Conservation (phyloP, 2,888 invertebrate species). For the Drosophila greeni region DNA sequence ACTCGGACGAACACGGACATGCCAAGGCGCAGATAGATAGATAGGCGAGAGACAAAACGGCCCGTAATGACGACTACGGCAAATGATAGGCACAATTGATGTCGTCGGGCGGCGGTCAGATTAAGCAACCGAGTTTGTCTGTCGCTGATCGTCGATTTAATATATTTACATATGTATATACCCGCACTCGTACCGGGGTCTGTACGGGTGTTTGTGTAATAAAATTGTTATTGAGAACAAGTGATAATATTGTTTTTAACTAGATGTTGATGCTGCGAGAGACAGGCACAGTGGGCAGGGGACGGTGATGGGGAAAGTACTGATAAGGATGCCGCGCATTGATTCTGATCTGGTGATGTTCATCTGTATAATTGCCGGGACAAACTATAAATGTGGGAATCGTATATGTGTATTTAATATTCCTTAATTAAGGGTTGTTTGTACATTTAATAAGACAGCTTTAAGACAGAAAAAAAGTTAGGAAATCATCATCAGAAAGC, state of each 20-base stretch:
- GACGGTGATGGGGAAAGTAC: not conserved
- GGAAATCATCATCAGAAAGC: not conserved
- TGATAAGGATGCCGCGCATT: slow-evolving; percentile 3
- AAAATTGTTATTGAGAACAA: slow-evolving; percentile 76
- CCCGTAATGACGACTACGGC: slow-evolving; percentile 40
- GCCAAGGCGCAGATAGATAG: slow-evolving; percentile 56
- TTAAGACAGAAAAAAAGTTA: not conserved
- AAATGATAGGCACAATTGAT: slow-evolving; percentile 38
- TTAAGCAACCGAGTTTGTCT: slow-evolving; percentile 62
- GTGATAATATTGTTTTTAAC: slow-evolving; percentile 78
- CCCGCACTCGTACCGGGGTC: slow-evolving; percentile 10
- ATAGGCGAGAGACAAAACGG: slow-evolving; percentile 40
- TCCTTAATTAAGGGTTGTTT: slow-evolving; percentile 4
- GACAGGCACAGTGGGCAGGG: slow-evolving; percentile 37
- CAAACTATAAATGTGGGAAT: not conserved
- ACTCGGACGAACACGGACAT: slow-evolving; percentile 54
- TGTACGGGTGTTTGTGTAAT: slow-evolving; percentile 42
- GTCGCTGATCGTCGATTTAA: slow-evolving; percentile 44
- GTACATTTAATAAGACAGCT: not conserved
- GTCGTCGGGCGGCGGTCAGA: slow-evolving; percentile 55
- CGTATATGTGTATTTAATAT: not conserved
- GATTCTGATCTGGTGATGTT: slow-evolving; percentile 1
- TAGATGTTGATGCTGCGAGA: slow-evolving; percentile 75
- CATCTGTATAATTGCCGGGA: not conserved
- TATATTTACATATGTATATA: slow-evolving; percentile 33